Evolutionary conservation across 30 jellyfish, hydroid and myxozoan species (phyloP).

Genomic region (Aurelia aurita): DNA sequence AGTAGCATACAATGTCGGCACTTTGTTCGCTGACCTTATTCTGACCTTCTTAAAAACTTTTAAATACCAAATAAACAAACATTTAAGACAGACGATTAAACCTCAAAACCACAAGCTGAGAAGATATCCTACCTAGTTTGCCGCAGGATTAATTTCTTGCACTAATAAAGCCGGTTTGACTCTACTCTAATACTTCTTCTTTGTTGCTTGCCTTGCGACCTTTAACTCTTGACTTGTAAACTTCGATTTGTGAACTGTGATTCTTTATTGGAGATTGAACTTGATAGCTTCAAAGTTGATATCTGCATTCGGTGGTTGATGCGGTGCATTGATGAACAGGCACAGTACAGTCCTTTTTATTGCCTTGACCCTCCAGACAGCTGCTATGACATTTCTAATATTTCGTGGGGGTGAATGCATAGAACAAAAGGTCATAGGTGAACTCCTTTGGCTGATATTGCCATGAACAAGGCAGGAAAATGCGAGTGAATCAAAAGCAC

Average conservation of each 20-base stretch:
- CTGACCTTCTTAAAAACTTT: too few relatives aligned
- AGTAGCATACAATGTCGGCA: too few relatives aligned
- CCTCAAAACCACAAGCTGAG: slow-evolving; percentile 4
- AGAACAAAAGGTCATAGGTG: slow-evolving; percentile 9
- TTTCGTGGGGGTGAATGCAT: not conserved
- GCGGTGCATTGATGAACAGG: too few relatives aligned
- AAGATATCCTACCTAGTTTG: slow-evolving; percentile 9
- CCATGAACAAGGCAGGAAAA: not conserved
- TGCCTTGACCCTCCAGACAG: slow-evolving; percentile 4
- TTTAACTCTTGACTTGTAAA: not conserved
- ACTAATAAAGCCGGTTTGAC: not conserved
- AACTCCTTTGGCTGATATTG: not conserved
- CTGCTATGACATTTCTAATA: slow-evolving; percentile 6
- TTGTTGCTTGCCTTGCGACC: not conserved
- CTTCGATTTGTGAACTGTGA: not conserved
- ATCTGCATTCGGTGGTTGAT: too few relatives aligned
- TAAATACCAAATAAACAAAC: too few relatives aligned
- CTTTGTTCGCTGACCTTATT: too few relatives aligned
- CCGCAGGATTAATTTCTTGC: not conserved
- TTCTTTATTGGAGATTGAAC: not conserved
- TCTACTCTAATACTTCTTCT: not conserved
- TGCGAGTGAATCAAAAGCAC: not conserved
- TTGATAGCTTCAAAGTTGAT: too few relatives aligned
- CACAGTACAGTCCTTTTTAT: not conserved
- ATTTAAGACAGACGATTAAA: too few relatives aligned